Evolutionary conservation across 2,797 vertebrate genomes (phyloP).

Genomic region (Sciurus carolinensis): DNA sequence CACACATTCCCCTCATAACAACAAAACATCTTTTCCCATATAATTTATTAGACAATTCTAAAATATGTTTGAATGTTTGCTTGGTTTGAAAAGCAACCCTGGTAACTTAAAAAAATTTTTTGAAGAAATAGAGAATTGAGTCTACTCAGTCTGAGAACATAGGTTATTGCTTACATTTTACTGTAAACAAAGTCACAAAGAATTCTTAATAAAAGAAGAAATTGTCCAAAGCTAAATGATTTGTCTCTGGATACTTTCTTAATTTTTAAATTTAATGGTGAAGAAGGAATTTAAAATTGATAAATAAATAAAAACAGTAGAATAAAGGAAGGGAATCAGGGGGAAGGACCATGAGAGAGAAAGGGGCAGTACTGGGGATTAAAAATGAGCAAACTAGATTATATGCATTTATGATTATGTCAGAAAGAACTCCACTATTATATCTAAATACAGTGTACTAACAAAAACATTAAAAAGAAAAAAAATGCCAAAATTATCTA

Average conservation of each 20-base stretch:
- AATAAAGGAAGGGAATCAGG: no score
- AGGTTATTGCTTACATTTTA: neutral
- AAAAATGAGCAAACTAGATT: no score
- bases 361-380: no score
- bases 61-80: neutral
- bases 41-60: neutral
- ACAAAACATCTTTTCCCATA: neutral
- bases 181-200: neutral
- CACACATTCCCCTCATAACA: neutral
- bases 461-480: no score
- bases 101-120: neutral
- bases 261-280: neutral
- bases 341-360: no score
- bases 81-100: neutral
- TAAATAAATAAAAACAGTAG: no score
- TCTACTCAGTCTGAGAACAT: fast-evolving
- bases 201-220: neutral
- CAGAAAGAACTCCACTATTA: no score
- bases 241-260: neutral
- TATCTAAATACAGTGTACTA: no score
- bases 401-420: no score
- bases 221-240: neutral
- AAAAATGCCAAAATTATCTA: no score
- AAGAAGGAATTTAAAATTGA: neutral
- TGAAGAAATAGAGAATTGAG: neutral